A percentile compares a stretch with the other conserved stretches of the same genome.
Evolutionary conservation across 2,113 vertebrate genomes (phyloP).

Genomic region (Serinus canaria): DNA sequence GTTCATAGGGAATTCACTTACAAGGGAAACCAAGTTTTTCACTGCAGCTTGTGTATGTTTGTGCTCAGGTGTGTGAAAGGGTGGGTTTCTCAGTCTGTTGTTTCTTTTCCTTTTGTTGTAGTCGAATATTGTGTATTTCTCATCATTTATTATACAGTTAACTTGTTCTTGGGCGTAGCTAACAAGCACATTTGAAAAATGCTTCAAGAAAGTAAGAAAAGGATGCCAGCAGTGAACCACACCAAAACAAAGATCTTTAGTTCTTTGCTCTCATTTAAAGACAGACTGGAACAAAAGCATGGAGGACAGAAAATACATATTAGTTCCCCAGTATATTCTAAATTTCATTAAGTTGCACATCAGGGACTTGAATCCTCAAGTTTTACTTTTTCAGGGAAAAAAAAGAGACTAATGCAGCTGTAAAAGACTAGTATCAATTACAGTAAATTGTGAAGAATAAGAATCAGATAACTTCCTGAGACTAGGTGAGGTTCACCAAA

Average conservation of each 20-base stretch:
- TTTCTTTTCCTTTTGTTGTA: not conserved
- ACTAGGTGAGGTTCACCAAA: not conserved
- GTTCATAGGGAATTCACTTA: not conserved
- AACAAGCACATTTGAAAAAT: not conserved
- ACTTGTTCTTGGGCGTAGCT: not conserved
- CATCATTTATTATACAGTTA: not conserved
- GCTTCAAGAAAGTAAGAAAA: not conserved
- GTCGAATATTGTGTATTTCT: not conserved
- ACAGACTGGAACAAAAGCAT: not conserved
- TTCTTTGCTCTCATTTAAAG: not conserved
- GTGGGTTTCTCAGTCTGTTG: not conserved
- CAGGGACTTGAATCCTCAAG: not conserved
- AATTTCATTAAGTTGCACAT: not conserved
- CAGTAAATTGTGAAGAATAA: not conserved
- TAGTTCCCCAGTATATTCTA: not conserved
- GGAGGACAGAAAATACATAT: not conserved
- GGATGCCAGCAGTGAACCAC: not conserved
- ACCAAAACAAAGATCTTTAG: not conserved
- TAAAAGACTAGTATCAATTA: not conserved
- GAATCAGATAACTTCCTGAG: not conserved
- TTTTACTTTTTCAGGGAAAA: not conserved
- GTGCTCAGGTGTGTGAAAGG: not conserved
- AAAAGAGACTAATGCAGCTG: not conserved
- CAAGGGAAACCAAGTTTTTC: not conserved
- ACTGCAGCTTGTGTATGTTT: not conserved